A percentile compares a stretch with the other conserved stretches of the same genome.
Evolutionary conservation across 1,140 invertebrate species (phyloP).

Genomic region (Pygmarrhopalites habei): DNA sequence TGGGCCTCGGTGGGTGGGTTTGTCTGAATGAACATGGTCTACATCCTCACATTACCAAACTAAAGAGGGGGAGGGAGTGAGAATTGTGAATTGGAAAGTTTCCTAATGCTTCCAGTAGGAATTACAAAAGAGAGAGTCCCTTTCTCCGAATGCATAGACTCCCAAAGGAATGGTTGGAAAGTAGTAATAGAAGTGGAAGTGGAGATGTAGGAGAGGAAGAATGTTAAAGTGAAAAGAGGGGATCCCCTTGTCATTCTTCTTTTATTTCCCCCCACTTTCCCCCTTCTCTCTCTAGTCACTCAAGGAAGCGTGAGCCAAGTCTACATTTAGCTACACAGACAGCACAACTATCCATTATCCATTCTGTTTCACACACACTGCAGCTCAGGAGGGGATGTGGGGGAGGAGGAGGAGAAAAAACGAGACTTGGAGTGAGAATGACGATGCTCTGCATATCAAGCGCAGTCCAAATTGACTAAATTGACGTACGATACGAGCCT

Average conservation of each 20-base stretch:
- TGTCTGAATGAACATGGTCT: neutral
- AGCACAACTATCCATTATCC: neutral
- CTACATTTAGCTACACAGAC: neutral
- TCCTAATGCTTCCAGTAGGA: constrained; percentile 3
- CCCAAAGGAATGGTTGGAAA: constrained; percentile 9
- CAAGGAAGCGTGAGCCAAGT: neutral
- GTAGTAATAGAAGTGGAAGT: neutral
- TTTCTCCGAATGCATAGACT: too few species aligned
- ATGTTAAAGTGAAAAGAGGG: constrained; percentile 12
- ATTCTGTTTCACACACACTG: neutral
- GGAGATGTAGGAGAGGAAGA: constrained; percentile 1
- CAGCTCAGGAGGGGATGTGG: too few species aligned
- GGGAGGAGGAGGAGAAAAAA: too few species aligned
- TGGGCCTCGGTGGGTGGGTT: neutral
- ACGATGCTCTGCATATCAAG: constrained; percentile 14
- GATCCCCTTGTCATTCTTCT: neutral
- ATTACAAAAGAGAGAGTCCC: neutral
- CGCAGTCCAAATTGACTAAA: constrained; percentile 13
- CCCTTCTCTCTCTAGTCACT: neutral
- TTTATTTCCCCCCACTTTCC: neutral
- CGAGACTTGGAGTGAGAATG: too few species aligned
- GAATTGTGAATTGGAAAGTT: constrained; percentile 11
- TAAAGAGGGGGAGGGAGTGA: neutral
- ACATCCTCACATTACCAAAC: neutral
- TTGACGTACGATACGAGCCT: constrained; percentile 3